Base-by-base conservation (phyloP, 1,140 invertebrate species). In the Leptinotarsa texana region DNA sequence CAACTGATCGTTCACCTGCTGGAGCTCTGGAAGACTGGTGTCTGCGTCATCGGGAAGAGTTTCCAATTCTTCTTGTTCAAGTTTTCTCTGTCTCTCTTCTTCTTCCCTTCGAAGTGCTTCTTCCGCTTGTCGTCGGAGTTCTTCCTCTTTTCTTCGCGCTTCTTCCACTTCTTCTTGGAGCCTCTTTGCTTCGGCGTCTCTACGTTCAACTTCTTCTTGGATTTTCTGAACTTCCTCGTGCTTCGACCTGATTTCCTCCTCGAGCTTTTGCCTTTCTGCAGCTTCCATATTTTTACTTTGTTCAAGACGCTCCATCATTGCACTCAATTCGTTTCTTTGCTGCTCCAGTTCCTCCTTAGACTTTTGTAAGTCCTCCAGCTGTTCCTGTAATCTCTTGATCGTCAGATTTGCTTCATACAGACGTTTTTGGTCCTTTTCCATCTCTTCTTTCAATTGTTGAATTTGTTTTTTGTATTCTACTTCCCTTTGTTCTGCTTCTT, bases 321-420 rank as follows among this genome's bases (percentile, higher is more conserved):
- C 91, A 80, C 94, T 92, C 80, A 93, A 85, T 86, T 93, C 92
- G 79, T 92, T 92, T 87, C 97, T 95, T 81, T 95, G 91, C 80
- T 90, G 87, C 87, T 99, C 98, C 48, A 99, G 87, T 84, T 97
- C 95, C 84, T 99, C 96, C 86, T 99, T 98, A 81, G 98, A 96
- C 76, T 91, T 90, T 87, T 96, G 95, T 81, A 95, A 86, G 83
- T 98, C 95, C 82, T 90, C 91, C 69, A 99, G 89, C 85, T 98
- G 96, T 82, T 98, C 94, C 86, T 98, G 96, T 73, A 99, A 87
- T 78, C 95, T 92, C 67, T 95, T 90, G 82, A 98, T 98, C 87
- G 97, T 98, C 83, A 97, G 93, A 88, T 96, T 94, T 33, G 97
- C 96, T 85, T 96, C 94, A 47, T 91, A 82, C 57, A 97, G 87